Conservation (phyloP, 2,888 invertebrate genomes). For the Tribolium freemani region DNA sequence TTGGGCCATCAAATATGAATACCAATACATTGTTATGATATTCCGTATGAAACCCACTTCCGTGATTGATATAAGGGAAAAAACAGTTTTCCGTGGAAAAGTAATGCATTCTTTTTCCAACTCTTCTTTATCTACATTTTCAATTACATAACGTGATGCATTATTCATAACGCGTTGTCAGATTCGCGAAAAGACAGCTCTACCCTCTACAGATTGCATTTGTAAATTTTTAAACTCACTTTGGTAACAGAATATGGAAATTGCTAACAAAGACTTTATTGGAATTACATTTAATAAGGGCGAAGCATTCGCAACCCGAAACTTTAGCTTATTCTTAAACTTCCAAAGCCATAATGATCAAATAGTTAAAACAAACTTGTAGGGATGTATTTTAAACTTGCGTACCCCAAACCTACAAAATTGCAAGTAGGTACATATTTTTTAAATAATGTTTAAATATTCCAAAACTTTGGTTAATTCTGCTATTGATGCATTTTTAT, state of each 20-base stretch:
- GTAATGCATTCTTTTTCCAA: constrained; percentile 36
- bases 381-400: too few relatives aligned
- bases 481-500: too few relatives aligned
- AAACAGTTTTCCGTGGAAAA: constrained; percentile 29
- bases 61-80: constrained; percentile 37
- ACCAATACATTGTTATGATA: constrained; percentile 45
- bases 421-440: too few relatives aligned
- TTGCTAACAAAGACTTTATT: constrained; percentile 42
- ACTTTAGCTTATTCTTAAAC: neutral
- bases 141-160: constrained; percentile 52
- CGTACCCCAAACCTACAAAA: too few relatives aligned
- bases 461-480: too few relatives aligned
- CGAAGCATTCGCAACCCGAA: neutral
- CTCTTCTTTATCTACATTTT: constrained; percentile 48
- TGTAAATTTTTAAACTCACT: constrained; percentile 45
- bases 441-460: too few relatives aligned
- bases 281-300: constrained; percentile 38
- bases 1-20: constrained; percentile 38
- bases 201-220: constrained; percentile 44
- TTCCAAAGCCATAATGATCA: neutral
- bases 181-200: constrained; percentile 45
- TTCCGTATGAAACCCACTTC: constrained; percentile 21
- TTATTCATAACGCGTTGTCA: constrained; percentile 51
- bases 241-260: constrained; percentile 41
- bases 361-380: too few relatives aligned